Base-by-base conservation (phyloP, 2,113 vertebrate genomes). In the Leucosticte australis region DNA sequence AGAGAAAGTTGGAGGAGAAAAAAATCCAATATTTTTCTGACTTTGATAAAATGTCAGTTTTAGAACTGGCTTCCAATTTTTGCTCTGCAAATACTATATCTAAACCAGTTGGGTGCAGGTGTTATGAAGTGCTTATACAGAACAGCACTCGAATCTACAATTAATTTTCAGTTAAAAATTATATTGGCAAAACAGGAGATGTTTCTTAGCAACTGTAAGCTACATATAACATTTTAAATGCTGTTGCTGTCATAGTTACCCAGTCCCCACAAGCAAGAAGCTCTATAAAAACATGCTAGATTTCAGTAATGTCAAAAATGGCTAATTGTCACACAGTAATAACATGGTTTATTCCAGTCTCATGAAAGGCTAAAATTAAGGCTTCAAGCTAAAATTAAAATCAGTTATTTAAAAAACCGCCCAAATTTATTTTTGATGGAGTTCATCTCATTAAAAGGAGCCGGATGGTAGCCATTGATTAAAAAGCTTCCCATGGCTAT, bases 131-230 rank as follows among this genome's bases (percentile, higher is more conserved):
- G 8, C 16, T 89, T 90, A 65, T 14, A 46, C 33, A 76, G 47
- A 63, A 70, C 10, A 86, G 5, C 39, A 64, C 86, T 86, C 78
- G 39, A 84, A 50, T 78, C 46, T 60, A 57, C 64, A 81, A 50
- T 50, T 75, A 78, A 83, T 93, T 90, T 93, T 70, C 52, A n/a
- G 52, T 71, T 89, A 62, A 78, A 75, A 68, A 76, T 78, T 73
- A 56, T 73, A 30, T 22, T 83, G 64, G 24, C 16, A 89, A 83
- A 92, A 41, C 11, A 87, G 56, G 68, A 86, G 62, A 59, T 65
- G 57, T 88, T 93, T 78, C 88, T 94, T 87, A 95, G 90, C 86
- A 95, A 92, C 86, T 30, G 26, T 20, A 80, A 78, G 30, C 21
- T 65, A 35, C n/a, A 67, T 2, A 53, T 46, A 78, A 37, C 46